Conservation (phyloP, 1,140 invertebrate species). For the Drosophila watanabei region DNA sequence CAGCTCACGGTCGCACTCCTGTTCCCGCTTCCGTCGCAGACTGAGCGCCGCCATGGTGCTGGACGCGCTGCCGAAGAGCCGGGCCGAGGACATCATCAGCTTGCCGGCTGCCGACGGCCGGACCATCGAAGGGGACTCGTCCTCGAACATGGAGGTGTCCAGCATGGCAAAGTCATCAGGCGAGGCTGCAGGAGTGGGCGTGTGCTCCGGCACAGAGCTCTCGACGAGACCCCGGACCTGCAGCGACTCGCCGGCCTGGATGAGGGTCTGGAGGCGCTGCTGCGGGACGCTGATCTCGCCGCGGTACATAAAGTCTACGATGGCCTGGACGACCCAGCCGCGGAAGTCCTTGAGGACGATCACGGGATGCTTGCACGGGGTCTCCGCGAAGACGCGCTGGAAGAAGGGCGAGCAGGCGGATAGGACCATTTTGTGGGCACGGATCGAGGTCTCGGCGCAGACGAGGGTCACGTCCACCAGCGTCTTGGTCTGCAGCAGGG, state of each 20-base stretch:
- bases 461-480: slow-evolving; percentile 96
- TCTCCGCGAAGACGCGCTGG: slow-evolving; percentile 94
- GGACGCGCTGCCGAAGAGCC: slow-evolving; percentile 62
- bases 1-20: slow-evolving; percentile 61
- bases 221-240: slow-evolving; percentile 92
- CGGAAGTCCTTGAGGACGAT: slow-evolving; percentile 95
- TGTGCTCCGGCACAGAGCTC: slow-evolving; percentile 89
- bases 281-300: slow-evolving; percentile 95
- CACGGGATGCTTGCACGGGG: slow-evolving; percentile 97
- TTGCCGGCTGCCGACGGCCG: slow-evolving; percentile 55
- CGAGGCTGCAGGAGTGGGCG: slow-evolving; percentile 88
- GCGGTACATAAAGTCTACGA: slow-evolving; percentile 97
- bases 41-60: slow-evolving; percentile 68
- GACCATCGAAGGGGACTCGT: slow-evolving; percentile 76
- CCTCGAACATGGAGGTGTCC: slow-evolving; percentile 75
- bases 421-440: slow-evolving; percentile 95
- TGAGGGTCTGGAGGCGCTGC: slow-evolving; percentile 92
- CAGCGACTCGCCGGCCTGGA: slow-evolving; percentile 94
- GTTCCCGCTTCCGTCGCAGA: slow-evolving; percentile 83
- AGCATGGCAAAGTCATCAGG: slow-evolving; percentile 87
- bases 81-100: slow-evolving; percentile 69
- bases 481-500: slow-evolving; percentile 92
- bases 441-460: slow-evolving; percentile 92
- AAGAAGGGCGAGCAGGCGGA: slow-evolving; percentile 97
- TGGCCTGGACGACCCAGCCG: slow-evolving; percentile 94